Percentiles rank a stretch among this genome's conserved stretches.
These are phyloP conservation scores for Cyprinodon diabolis DNA, from an alignment of 2,797 vertebrate species.

Conservation along the genomic window DNA sequence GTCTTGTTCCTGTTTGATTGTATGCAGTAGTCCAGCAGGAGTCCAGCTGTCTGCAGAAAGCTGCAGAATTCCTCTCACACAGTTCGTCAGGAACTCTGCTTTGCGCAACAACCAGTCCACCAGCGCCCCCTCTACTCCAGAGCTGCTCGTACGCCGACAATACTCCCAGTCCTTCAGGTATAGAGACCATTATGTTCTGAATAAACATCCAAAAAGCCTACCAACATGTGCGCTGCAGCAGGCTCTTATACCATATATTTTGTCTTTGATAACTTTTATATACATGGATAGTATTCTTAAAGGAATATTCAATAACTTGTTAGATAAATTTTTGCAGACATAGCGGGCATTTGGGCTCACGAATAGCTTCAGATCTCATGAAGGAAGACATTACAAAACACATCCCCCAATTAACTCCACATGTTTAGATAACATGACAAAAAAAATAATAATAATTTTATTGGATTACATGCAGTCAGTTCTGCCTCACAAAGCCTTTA, in stretches of 20 bases:
- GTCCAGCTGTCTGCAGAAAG: slow-evolving; percentile 65
- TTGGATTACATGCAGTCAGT: not conserved
- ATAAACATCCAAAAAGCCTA: not conserved
- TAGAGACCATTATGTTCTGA: slow-evolving; percentile 1
- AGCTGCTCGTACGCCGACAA: slow-evolving; percentile 82
- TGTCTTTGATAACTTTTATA: not conserved
- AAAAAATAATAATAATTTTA: not conserved
- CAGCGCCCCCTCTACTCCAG: slow-evolving; percentile 87
- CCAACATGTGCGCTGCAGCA: no score
- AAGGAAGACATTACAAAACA: not conserved
- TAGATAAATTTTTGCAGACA: not conserved
- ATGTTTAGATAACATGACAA: not conserved
- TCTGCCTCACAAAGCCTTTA: not conserved
- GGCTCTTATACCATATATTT: not conserved
- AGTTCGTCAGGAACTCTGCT: slow-evolving; percentile 72
- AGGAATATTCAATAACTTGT: not conserved
- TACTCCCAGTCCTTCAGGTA: slow-evolving; percentile 88
- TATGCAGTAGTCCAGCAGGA: slow-evolving; percentile 80
- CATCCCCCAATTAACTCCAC: not conserved
- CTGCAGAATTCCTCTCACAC: slow-evolving; percentile 73
- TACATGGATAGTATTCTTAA: not conserved
- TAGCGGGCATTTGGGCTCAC: not conserved
- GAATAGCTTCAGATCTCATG: not conserved
- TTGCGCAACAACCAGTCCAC: slow-evolving; percentile 77
- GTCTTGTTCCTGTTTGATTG: slow-evolving; percentile 12